Percentiles rank a stretch among this genome's conserved stretches.
phyloP scores from a whole-genome alignment of 2,888 invertebrate species.

The Graphium colonna region DNA sequence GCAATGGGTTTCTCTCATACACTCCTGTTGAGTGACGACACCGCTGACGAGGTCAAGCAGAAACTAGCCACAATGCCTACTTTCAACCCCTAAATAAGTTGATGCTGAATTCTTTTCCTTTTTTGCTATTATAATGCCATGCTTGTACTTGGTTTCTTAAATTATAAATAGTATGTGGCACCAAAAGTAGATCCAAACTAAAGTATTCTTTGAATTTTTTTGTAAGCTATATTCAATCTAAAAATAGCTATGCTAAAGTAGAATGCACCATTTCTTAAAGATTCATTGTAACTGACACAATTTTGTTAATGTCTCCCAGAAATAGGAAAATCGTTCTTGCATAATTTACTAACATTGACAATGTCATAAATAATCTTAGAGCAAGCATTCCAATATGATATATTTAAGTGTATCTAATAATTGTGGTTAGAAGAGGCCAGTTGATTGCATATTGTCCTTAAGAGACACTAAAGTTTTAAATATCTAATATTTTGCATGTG shows the following conservation, averaged over 20 bases:
- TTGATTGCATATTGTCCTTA: no score
- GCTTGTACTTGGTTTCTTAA: not conserved
- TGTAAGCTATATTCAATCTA: not conserved
- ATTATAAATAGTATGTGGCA: no score
- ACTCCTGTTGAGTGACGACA: slow-evolving; percentile 80
- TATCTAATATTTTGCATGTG: no score
- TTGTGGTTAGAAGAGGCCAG: not conserved
- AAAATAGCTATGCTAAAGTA: not conserved
- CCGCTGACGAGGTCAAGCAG: slow-evolving; percentile 72
- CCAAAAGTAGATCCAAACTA: not conserved
- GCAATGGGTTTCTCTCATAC: slow-evolving; percentile 94
- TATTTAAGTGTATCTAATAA: not conserved
- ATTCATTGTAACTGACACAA: not conserved
- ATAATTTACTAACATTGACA: not conserved
- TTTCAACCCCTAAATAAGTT: slow-evolving; percentile 54
- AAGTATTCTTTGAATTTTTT: not conserved
- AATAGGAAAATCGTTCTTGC: not conserved
- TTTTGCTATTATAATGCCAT: not conserved
- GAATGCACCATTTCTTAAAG: not conserved
- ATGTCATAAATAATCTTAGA: not conserved
- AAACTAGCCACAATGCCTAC: slow-evolving; percentile 75
- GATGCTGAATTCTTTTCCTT: not conserved
- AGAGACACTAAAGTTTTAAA: no score
- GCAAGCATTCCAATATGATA: not conserved
- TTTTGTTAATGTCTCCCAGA: not conserved